A percentile compares a stretch with the other conserved stretches of the same genome.
Conservation (phyloP, 2,797 vertebrate genomes). For the Gymnothorax reevesii region DNA sequence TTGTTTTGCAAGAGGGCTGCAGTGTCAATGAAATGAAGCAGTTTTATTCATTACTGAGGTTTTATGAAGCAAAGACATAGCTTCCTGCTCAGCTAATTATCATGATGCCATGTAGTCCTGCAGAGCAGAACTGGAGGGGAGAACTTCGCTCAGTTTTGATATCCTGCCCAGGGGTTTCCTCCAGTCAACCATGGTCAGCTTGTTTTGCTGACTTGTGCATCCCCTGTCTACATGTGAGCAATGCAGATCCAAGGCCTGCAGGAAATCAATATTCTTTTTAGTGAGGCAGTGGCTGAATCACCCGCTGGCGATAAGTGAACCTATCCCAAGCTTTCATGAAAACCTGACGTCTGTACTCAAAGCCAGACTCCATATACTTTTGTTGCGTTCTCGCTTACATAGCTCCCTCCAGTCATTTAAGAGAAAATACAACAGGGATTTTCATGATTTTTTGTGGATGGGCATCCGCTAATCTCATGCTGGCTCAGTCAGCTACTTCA, state of each 20-base stretch:
- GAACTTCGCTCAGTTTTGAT: neutral
- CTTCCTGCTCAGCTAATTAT: neutral
- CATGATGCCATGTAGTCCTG: neutral
- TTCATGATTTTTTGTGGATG: neutral
- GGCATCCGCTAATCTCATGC: neutral
- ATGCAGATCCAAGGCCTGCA: neutral
- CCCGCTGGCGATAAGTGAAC: neutral
- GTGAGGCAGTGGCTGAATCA: neutral
- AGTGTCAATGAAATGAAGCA: neutral
- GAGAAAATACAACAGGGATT: neutral
- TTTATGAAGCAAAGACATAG: neutral
- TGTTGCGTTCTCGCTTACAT: too few species aligned
- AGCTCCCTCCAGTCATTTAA: neutral
- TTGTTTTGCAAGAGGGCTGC: neutral
- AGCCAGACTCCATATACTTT: neutral
- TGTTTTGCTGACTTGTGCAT: neutral
- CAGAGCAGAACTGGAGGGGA: neutral
- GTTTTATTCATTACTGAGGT: neutral
- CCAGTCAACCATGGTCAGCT: neutral
- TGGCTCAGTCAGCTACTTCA: neutral
- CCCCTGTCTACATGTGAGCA: constrained; percentile 5
- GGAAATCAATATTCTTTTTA: constrained; percentile 7
- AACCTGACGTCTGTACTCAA: neutral
- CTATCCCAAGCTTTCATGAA: neutral
- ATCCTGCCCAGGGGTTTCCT: neutral